Percentiles rank a stretch among this genome's conserved stretches.
phyloP scores from a whole-genome alignment of 2,888 invertebrate genomes.

The Nasonovia ribisnigri region DNA sequence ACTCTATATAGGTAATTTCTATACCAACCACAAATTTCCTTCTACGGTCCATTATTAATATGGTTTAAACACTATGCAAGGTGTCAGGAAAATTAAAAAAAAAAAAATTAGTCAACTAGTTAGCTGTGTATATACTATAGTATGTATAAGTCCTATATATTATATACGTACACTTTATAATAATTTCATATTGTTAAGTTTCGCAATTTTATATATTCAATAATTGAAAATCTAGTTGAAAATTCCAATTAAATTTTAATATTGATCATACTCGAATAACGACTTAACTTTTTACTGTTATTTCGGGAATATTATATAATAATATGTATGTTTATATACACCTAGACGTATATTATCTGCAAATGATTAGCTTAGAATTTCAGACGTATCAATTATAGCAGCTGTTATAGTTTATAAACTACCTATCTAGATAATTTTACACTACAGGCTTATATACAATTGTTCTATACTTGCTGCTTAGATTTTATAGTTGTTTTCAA shows the following conservation, averaged over 20 bases:
- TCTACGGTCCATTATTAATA: background rate
- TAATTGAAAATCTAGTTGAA: too few species aligned
- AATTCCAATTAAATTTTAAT: background rate
- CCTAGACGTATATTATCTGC: background rate
- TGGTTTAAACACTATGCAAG: background rate
- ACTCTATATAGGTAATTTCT: background rate
- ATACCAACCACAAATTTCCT: constrained; percentile 5
- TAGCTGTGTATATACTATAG: background rate
- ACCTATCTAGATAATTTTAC: background rate
- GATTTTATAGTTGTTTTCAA: background rate
- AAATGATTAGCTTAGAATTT: background rate
- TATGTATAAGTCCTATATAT: background rate
- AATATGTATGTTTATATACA: background rate
- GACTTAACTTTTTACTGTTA: background rate
- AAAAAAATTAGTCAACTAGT: background rate
- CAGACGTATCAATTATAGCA: background rate
- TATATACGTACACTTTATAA: background rate
- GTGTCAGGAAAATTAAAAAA: background rate
- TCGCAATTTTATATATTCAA: too few species aligned
- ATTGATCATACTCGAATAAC: background rate
- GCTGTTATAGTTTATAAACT: background rate
- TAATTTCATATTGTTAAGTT: background rate
- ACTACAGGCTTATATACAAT: background rate
- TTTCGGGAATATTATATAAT: background rate
- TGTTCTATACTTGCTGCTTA: background rate